Evolutionary conservation across 1,140 invertebrate species (phyloP), one percentile per base, ranked within the genome.

Genomic region (Riptortus pedestris): DNA sequence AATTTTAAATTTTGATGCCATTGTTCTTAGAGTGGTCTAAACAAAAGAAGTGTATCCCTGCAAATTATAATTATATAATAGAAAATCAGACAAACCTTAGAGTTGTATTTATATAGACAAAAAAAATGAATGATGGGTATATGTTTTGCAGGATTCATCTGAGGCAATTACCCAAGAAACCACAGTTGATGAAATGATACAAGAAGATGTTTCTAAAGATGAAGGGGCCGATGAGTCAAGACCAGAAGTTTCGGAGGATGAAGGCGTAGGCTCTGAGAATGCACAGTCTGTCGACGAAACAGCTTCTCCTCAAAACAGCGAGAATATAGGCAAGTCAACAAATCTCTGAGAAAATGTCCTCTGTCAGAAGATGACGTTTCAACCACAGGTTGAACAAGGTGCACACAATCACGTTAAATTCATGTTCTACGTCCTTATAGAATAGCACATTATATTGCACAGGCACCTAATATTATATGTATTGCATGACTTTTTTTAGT

Each of bases 171-270:
- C 51, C 20, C 24, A 24, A 12, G 51, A 55, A 16, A 24, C 51
- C 2, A 22, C 51, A 11, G 51, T 24, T 24, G 51, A 55, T 0
- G 51, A 55, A 18, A 55, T 26, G 20, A 55, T 24, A 24, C 14
- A 55, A 9, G 52, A 57, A 18, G 29, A 38, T 16, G 11, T n/a
- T 0, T 18, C 20, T n/a, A 47, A 57, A 24, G 43, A 64, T 16
- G 58, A 60, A 47, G 62, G 18, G 1, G 48, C 47, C 7, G 26
- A 52, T 27, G 63, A 58, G 14, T 26, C 26, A 16, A 12, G 26
- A 27, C 38, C 55, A 58, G 71, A 70, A 66, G 65, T 69, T 11
- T 66, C 69, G 47, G 65, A 67, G 7, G 67, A 64, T 52, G 61
- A 63, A 63, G 61, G 61, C n/a, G 29, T 63, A 47, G 61, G 61